Base-by-base conservation (phyloP, 2,113 vertebrate species). In the Sander lucioperca region DNA sequence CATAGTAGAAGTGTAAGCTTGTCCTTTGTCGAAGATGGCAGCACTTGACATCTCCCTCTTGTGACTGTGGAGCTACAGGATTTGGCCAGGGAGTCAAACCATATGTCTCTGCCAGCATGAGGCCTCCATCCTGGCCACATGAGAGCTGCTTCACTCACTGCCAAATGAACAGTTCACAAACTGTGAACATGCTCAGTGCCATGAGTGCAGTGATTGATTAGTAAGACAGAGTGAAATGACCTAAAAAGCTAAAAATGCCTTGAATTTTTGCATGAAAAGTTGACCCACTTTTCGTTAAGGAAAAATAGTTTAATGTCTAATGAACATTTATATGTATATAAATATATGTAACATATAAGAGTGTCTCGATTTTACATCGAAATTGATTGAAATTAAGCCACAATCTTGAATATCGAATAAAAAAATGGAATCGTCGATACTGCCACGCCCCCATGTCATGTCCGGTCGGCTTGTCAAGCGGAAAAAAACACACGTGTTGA, bases 51-150 rank as follows among this genome's bases (percentile, higher is more conserved):
- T 85, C 45, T 79, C 68, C 64, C 54, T 61, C 25, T 64, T 67
- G 56, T 63, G 77, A 64, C 33, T 65, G 18, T 56, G 82, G 63
- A 70, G 79, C 79, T 36, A 54, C 69, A 86, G 83, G 63, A 83
- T 83, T 83, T 91, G 85, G 85, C 85, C 66, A 7, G 27, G 43
- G 62, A 78, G 57, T 33, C 5, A 1, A 59, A 72, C 77, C 89
- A 89, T 87, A 89, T 91, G 89, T 82, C 36, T 72, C 21, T 48
- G 51, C 57, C 83, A 79, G 85, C 58, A 67, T 74, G 87, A 77
- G 53, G 39, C 77, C 80, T 81, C 70, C 56, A 50, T 77, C 59
- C 69, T 45, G 69, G 77, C 58, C 83, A 62, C 83, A 62, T 21
- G 63, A 84, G 87, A 86, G 64, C 80, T 27, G 70, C 59, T 63